Evolutionary conservation across 2,113 vertebrate species (phyloP).

Genomic region (Pomatorhinus ruficollis): DNA sequence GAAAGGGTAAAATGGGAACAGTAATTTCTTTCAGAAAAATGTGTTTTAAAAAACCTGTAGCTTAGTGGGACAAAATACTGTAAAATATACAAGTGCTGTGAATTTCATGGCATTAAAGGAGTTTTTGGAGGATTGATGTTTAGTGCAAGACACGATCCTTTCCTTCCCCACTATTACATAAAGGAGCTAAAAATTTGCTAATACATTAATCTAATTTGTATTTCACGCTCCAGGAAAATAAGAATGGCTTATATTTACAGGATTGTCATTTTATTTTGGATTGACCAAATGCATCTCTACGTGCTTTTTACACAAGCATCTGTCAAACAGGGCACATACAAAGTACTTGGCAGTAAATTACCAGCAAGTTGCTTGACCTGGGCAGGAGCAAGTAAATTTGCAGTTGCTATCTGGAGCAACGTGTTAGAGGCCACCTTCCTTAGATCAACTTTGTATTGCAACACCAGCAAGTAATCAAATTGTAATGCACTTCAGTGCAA

Average conservation of each 20-base stretch:
- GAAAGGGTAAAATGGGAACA: background rate
- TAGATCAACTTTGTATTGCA: conserved; percentile 57
- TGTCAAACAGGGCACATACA: background rate
- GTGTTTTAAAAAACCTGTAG: background rate
- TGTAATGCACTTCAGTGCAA: conserved; percentile 51
- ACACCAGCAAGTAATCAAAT: conserved; percentile 55
- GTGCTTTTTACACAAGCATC: background rate
- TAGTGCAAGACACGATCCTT: background rate
- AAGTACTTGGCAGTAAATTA: background rate
- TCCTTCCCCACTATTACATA: background rate
- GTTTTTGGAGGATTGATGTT: background rate
- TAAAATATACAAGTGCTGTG: background rate
- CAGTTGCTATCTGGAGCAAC: conserved; percentile 41
- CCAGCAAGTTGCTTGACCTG: background rate
- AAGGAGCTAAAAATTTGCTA: background rate
- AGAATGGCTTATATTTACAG: background rate
- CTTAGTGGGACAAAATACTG: background rate
- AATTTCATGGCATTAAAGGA: background rate
- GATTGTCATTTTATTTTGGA: background rate
- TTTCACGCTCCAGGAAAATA: background rate
- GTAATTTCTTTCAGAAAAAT: background rate
- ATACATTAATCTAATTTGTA: background rate
- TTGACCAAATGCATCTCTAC: background rate
- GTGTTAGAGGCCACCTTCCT: conserved; percentile 53
- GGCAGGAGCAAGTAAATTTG: conserved; percentile 28